Evolutionary conservation across 2,113 vertebrate genomes (phyloP).

Genomic region (Pelusios castaneus): DNA sequence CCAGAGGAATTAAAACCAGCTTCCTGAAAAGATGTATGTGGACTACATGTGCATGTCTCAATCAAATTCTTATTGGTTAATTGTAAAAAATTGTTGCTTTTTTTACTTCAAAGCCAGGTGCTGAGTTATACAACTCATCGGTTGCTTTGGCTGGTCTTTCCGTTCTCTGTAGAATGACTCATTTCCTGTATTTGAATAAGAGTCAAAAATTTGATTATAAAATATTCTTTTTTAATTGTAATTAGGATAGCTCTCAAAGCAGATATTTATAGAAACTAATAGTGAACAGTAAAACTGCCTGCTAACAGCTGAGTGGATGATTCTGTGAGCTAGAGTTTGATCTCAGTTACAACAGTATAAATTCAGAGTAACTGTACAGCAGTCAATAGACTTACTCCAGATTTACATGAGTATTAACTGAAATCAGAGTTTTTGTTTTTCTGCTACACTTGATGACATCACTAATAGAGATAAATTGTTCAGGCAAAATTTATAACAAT

Average conservation of each 20-base stretch:
- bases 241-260: slow-evolving; percentile 66
- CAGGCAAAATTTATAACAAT: slow-evolving; percentile 19
- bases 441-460: neutral
- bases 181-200: slow-evolving; percentile 75
- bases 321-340: slow-evolving; percentile 50
- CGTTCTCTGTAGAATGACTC: slow-evolving; percentile 64
- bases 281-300: slow-evolving; percentile 58
- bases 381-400: neutral
- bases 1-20: neutral
- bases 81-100: slow-evolving; percentile 43
- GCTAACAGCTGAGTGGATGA: slow-evolving; percentile 61
- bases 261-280: slow-evolving; percentile 60
- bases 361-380: slow-evolving; percentile 9
- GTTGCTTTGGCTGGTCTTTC: slow-evolving; percentile 60
- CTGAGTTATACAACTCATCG: slow-evolving; percentile 43
- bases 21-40: accelerated
- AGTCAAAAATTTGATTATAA: slow-evolving; percentile 67
- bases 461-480: neutral
- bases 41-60: slow-evolving; percentile 32
- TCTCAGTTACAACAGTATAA: slow-evolving; percentile 46
- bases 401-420: slow-evolving; percentile 13
- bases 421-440: slow-evolving; percentile 14
- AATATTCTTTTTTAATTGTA: slow-evolving; percentile 70
- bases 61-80: slow-evolving; percentile 5
- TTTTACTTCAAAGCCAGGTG: slow-evolving; percentile 52